These are phyloP conservation scores for Rynchops niger DNA, from an alignment of 2,113 vertebrate genomes.

Conservation along the genomic window DNA sequence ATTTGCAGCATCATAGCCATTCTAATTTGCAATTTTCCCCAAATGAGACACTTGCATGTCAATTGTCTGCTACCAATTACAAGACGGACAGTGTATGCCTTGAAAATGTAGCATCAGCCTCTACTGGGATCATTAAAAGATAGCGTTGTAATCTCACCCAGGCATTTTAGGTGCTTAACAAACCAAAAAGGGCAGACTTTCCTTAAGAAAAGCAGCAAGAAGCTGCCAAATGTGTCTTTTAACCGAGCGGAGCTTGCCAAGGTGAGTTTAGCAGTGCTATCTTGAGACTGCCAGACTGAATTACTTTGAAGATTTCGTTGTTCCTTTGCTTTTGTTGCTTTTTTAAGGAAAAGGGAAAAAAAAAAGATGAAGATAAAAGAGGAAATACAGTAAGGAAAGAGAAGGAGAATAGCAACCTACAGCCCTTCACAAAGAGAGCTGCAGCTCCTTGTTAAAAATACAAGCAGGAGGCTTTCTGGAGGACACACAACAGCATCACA, in stretches of 20 bases:
- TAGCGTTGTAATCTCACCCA: neutral
- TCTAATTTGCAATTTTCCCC: conserved; percentile 9
- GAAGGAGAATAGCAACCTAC: neutral
- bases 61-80: neutral
- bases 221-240: neutral
- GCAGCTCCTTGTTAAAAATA: neutral
- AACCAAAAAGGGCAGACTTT: conserved; percentile 8
- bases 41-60: neutral
- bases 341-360: neutral
- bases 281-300: neutral
- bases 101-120: neutral
- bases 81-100: neutral
- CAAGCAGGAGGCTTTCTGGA: neutral
- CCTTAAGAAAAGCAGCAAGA: neutral
- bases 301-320: neutral
- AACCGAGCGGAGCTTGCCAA: neutral
- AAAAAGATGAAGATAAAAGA: neutral
- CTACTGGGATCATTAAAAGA: neutral
- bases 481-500: neutral
- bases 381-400: neutral
- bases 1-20: neutral
- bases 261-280: neutral
- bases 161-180: neutral
- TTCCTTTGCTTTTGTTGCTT: neutral
- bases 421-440: neutral